Evolutionary conservation across 2,797 vertebrate species (phyloP).

Genomic region (Clarias platycephalus): DNA sequence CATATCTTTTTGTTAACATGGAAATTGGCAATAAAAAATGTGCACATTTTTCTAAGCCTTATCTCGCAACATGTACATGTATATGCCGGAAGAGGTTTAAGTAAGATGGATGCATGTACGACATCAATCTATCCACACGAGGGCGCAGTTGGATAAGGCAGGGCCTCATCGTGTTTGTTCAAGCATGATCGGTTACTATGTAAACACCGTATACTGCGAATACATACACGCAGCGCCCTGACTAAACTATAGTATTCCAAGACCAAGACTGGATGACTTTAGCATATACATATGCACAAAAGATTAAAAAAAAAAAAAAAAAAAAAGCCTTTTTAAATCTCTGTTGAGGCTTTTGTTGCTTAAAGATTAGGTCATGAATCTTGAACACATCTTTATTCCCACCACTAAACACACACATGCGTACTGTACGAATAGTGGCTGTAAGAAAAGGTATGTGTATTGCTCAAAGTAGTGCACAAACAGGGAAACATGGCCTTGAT

Average conservation of each 20-base stretch:
- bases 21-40: no score
- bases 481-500: background rate
- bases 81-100: background rate
- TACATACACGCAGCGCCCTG: no score
- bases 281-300: no score
- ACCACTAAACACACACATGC: background rate
- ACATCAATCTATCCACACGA: conserved; percentile 24
- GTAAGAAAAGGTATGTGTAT: background rate
- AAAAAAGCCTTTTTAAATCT: no score
- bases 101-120: background rate
- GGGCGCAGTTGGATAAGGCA: conserved; percentile 16
- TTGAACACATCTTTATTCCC: background rate
- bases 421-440: background rate
- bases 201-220: background rate
- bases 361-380: background rate
- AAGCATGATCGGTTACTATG: background rate
- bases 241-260: no score
- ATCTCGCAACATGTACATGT: background rate
- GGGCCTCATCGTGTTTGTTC: background rate
- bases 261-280: no score
- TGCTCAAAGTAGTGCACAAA: background rate
- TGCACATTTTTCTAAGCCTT: no score
- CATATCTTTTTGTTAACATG: no score
- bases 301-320: no score
- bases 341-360: background rate